Evolutionary conservation across 2,888 invertebrate genomes (phyloP).

Genomic region (Caenorhabditis drosophilae): DNA sequence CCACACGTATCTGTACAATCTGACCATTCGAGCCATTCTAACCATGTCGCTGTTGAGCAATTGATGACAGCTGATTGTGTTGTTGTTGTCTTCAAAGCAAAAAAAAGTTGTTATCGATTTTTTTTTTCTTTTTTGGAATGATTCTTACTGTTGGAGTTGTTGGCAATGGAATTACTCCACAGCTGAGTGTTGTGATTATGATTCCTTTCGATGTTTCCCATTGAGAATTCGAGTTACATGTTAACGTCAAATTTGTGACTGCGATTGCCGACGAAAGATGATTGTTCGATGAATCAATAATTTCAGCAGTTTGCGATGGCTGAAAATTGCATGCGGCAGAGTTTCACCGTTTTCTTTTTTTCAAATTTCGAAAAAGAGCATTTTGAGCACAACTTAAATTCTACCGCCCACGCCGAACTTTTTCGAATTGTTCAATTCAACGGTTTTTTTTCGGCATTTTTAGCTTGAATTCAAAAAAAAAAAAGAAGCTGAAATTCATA

Average conservation of each 20-base stretch:
- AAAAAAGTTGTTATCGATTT: too few relatives aligned
- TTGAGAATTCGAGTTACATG: slow-evolving; percentile 37
- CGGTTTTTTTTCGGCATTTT: too few relatives aligned
- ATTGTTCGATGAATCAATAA: slow-evolving; percentile 19
- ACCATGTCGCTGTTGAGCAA: slow-evolving; percentile 47
- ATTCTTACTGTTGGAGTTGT: slow-evolving; percentile 7
- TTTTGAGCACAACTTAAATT: too few relatives aligned
- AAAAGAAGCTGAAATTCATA: too few relatives aligned
- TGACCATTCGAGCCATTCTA: slow-evolving; percentile 53
- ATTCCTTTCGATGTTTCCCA: slow-evolving; percentile 37
- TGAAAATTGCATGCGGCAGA: too few relatives aligned
- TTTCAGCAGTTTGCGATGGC: slow-evolving; percentile 15
- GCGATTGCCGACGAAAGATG: slow-evolving; percentile 25
- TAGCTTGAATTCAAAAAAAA: too few relatives aligned
- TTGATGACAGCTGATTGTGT: slow-evolving; percentile 7
- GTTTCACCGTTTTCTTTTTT: too few relatives aligned
- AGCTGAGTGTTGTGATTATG: slow-evolving; percentile 25
- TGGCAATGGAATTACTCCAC: too few relatives aligned
- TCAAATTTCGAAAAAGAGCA: too few relatives aligned
- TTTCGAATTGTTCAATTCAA: too few relatives aligned
- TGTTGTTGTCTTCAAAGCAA: neutral
- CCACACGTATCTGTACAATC: slow-evolving; percentile 57
- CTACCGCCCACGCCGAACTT: too few relatives aligned
- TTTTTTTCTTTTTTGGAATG: too few relatives aligned
- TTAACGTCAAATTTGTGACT: slow-evolving; percentile 33